phyloP scores from a whole-genome alignment of 2,797 vertebrate species.

The Tarsius wallacei region DNA sequence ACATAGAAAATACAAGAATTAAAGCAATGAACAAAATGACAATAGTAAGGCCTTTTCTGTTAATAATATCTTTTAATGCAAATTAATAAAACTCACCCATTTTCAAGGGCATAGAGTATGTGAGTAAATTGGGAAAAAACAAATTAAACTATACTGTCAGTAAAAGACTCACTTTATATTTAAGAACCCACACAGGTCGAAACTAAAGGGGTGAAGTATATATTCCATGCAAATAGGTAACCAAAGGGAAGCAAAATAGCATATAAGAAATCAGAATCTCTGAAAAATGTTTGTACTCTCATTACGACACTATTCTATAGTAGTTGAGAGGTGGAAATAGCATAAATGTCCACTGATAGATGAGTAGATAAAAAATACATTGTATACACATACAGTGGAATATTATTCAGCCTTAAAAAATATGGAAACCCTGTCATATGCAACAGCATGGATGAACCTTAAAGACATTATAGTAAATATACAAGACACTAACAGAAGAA shows the following conservation, averaged over 20 bases:
- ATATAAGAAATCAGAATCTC: neutral
- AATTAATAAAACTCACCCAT: neutral
- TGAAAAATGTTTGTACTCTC: neutral
- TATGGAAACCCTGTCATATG: neutral
- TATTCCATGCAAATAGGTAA: neutral
- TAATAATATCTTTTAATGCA: neutral
- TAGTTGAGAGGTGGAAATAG: neutral
- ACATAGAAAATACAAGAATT: neutral
- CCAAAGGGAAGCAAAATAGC: neutral
- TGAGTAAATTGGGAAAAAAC: neutral
- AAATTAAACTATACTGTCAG: neutral
- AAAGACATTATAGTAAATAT: neutral
- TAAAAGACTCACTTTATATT: neutral
- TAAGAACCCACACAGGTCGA: neutral
- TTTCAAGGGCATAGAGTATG: neutral
- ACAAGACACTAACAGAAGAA: neutral
- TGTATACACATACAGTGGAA: neutral
- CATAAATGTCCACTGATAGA: neutral
- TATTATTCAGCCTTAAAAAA: neutral
- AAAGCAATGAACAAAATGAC: neutral
- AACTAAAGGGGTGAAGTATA: neutral
- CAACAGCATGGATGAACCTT: neutral
- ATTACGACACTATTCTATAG: neutral
- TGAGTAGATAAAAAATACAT: neutral
- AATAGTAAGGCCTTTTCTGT: neutral